phyloP scores from a whole-genome alignment of 2,113 vertebrate species.

The Nesoenas mayeri region DNA sequence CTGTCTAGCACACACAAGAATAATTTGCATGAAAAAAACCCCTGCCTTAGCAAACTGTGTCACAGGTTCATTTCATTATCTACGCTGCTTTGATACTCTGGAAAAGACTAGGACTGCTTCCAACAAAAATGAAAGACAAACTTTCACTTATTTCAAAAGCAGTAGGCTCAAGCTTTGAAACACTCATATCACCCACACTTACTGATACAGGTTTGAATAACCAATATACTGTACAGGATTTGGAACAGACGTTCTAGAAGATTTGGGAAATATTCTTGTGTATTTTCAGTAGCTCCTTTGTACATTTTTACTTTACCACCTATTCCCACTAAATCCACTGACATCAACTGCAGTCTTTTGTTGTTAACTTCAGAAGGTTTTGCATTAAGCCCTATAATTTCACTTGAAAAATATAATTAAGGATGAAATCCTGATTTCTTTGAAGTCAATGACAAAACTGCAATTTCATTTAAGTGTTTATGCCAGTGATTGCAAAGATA shows the following conservation, averaged over 20 bases:
- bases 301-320: not conserved
- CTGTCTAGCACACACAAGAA: not conserved
- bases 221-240: not conserved
- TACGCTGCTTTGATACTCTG: not conserved
- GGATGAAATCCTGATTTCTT: not conserved
- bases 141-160: not conserved
- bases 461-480: not conserved
- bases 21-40: not conserved
- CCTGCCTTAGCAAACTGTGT: not conserved
- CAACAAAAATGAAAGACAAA: not conserved
- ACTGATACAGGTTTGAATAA: not conserved
- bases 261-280: not conserved
- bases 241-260: not conserved
- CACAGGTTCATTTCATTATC: not conserved
- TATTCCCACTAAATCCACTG: not conserved
- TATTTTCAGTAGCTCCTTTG: not conserved
- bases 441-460: not conserved
- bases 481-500: not conserved
- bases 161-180: not conserved
- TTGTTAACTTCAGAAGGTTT: not conserved
- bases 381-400: not conserved
- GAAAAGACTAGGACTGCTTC: not conserved
- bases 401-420: not conserved
- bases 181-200: not conserved
- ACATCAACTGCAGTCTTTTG: not conserved